Percentiles rank a stretch among this genome's conserved stretches.
These are phyloP conservation scores for Acleris literana DNA, from an alignment of 2,888 invertebrate genomes.

Conservation along the genomic window DNA sequence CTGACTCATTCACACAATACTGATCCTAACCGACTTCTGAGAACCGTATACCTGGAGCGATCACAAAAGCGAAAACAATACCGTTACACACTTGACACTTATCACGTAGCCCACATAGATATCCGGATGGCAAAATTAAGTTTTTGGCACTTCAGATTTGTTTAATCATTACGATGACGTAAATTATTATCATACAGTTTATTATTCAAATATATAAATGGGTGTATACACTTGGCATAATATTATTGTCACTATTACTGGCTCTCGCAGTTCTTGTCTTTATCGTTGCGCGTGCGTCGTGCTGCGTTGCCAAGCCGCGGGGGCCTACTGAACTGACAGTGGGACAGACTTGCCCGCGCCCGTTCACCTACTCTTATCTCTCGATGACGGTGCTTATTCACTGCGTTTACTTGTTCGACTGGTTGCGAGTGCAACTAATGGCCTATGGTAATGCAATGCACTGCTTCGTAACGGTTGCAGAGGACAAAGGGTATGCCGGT, in stretches of 20 bases:
- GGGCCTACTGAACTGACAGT: constrained; percentile 73
- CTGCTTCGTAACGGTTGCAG: constrained; percentile 9
- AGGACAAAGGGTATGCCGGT: constrained; percentile 20
- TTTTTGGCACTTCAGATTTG: constrained; percentile 61
- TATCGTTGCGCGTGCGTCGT: constrained; percentile 68
- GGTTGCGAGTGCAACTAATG: constrained; percentile 56
- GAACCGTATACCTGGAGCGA: constrained; percentile 57
- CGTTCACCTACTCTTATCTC: constrained; percentile 79
- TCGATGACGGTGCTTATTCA: constrained; percentile 63
- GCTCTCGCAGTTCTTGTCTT: too few species aligned
- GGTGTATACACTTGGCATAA: constrained; percentile 34
- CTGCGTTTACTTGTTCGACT: constrained; percentile 54
- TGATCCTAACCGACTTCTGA: constrained; percentile 59
- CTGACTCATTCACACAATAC: constrained; percentile 81
- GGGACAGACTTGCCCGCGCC: constrained; percentile 68
- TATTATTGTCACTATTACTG: too few species aligned
- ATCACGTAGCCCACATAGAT: constrained; percentile 77
- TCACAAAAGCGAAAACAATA: constrained; percentile 57
- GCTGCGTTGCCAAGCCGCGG: constrained; percentile 65
- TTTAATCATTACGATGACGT: constrained; percentile 49
- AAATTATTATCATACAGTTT: constrained; percentile 44
- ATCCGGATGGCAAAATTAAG: constrained; percentile 51
- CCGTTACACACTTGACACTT: constrained; percentile 66
- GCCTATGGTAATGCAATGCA: constrained; percentile 47
- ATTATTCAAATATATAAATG: constrained; percentile 44